Evolutionary conservation across 2,888 invertebrate species (phyloP).

Genomic region (Oscheius sp.): DNA sequence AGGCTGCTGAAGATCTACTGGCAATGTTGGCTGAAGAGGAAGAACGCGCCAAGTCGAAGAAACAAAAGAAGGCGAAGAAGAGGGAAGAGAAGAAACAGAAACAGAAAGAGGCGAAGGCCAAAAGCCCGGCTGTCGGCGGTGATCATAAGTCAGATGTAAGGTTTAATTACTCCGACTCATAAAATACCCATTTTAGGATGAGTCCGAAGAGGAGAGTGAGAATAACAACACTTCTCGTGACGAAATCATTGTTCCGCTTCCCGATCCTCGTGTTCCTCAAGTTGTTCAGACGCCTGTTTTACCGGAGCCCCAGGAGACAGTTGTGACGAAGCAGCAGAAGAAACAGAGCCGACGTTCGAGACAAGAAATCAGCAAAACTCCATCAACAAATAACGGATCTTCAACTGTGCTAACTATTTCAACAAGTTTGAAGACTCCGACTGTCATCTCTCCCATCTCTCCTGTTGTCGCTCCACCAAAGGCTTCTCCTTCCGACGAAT

Average conservation of each 20-base stretch:
- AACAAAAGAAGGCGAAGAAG: conserved; percentile 94
- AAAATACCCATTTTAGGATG: conserved; percentile 1
- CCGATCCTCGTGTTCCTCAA: conserved; percentile 22
- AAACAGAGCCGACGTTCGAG: conserved; percentile 11
- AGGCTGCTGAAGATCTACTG: conserved; percentile 42
- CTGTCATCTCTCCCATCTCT: conserved; percentile 6
- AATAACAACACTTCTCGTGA: conserved; percentile 21
- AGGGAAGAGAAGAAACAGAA: conserved; percentile 47
- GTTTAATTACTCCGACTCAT: neutral
- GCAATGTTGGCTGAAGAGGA: conserved; percentile 50
- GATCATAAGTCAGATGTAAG: conserved; percentile 6
- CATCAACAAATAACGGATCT: too few species aligned
- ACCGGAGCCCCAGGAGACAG: neutral
- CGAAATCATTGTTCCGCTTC: neutral
- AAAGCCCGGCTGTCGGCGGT: neutral
- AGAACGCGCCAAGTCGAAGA: conserved; percentile 86
- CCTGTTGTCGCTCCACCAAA: conserved; percentile 18
- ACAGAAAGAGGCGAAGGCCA: conserved; percentile 31
- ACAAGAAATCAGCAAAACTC: conserved; percentile 8
- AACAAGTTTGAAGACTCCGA: neutral
- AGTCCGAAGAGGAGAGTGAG: conserved; percentile 24
- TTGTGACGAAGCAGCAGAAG: conserved; percentile 6
- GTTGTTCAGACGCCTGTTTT: conserved; percentile 10
- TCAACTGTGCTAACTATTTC: neutral
- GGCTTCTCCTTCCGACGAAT: conserved; percentile 50